Conservation (phyloP, 2,888 invertebrate species). For the Spisula solida region DNA sequence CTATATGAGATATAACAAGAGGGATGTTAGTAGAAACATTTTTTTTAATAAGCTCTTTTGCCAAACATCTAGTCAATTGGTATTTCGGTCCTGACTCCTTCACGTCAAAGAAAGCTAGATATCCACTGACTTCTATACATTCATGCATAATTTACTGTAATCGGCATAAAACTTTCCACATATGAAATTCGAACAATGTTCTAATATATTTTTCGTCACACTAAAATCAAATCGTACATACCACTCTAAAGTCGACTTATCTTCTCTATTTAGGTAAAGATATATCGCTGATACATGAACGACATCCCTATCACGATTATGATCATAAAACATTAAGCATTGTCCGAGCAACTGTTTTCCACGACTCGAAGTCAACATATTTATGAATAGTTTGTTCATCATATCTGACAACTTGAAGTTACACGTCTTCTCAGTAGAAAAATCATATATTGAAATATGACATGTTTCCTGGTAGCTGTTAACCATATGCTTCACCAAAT, state of each 20-base stretch:
- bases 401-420: too few species aligned
- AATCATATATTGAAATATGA: too few species aligned
- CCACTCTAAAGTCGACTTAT: neutral
- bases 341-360: constrained; percentile 32
- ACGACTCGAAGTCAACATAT: neutral
- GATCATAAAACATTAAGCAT: constrained; percentile 17
- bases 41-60: neutral
- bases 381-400: too few species aligned
- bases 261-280: neutral
- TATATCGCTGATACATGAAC: neutral
- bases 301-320: neutral
- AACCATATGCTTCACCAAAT: too few species aligned
- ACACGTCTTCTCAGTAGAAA: too few species aligned
- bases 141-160: constrained; percentile 2
- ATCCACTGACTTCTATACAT: constrained; percentile 31
- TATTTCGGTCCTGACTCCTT: neutral
- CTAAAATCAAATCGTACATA: neutral
- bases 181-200: neutral
- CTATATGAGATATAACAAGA: constrained; percentile 18
- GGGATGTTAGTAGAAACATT: neutral
- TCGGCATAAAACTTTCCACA: constrained; percentile 6
- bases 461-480: too few species aligned
- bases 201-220: constrained; percentile 24
- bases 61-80: neutral
- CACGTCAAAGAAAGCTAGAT: constrained; percentile 15